Evolutionary conservation across 2,113 vertebrate species (phyloP).

Genomic region (Ptyas mucosa): DNA sequence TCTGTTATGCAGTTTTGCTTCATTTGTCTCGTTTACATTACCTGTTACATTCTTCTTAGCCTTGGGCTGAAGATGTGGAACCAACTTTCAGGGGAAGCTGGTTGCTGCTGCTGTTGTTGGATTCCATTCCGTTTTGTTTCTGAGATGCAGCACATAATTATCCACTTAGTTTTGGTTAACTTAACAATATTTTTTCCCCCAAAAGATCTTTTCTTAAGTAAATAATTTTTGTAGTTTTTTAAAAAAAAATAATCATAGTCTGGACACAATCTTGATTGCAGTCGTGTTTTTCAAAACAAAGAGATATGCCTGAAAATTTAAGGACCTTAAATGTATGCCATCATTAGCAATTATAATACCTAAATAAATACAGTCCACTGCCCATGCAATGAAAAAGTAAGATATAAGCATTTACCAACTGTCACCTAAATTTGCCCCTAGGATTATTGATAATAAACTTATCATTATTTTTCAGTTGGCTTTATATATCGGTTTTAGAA

Average conservation of each 20-base stretch:
- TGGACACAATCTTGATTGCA: neutral
- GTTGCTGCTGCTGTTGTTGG: neutral
- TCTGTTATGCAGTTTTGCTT: neutral
- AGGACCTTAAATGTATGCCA: neutral
- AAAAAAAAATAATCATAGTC: neutral
- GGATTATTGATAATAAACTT: neutral
- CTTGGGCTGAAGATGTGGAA: neutral
- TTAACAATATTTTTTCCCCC: neutral
- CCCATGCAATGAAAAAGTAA: conserved; percentile 27
- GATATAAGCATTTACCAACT: neutral
- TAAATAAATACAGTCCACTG: neutral
- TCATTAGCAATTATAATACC: neutral
- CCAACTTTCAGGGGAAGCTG: neutral
- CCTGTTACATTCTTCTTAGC: neutral
- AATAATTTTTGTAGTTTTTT: neutral
- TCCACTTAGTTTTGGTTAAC: neutral
- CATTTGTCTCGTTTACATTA: neutral
- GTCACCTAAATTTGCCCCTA: neutral
- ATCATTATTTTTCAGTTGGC: neutral
- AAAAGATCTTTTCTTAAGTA: neutral
- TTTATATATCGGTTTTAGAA: neutral
- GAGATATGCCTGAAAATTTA: neutral
- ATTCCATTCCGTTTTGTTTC: neutral
- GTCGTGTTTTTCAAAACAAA: neutral
- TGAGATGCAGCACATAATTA: neutral